These are phyloP conservation scores for Cristatella mucedo DNA, from an alignment of 2,888 invertebrate genomes.

Conservation along the genomic window DNA sequence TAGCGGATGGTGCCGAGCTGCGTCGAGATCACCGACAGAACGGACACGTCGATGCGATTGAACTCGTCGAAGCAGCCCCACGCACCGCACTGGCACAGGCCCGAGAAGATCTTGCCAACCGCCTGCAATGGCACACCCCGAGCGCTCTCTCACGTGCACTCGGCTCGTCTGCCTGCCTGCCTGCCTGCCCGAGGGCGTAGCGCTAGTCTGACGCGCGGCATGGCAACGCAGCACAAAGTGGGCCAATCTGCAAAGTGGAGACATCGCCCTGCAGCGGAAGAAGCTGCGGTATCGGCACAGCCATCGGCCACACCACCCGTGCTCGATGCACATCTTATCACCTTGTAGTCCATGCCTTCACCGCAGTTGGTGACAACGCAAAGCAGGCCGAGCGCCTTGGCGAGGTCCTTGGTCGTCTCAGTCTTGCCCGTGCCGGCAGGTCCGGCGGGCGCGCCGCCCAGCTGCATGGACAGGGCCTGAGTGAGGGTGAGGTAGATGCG, in stretches of 20 bases:
- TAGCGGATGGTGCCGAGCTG: constrained; percentile 75
- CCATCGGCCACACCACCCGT: too few species aligned
- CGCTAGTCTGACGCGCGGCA: too few species aligned
- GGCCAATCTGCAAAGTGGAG: not conserved
- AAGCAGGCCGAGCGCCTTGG: constrained; percentile 55
- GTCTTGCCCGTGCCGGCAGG: constrained; percentile 61
- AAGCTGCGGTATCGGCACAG: not conserved
- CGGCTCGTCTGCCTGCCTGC: too few species aligned
- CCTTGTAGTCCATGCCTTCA: constrained; percentile 68
- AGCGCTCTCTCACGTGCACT: too few species aligned
- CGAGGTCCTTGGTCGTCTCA: constrained; percentile 76
- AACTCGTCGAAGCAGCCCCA: constrained; percentile 95
- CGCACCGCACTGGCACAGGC: constrained; percentile 69
- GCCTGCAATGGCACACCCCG: too few species aligned
- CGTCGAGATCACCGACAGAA: constrained; percentile 76
- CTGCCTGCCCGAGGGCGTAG: too few species aligned
- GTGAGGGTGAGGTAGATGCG: constrained; percentile 81
- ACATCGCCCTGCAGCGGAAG: not conserved
- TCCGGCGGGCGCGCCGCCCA: constrained; percentile 71
- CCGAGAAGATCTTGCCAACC: constrained; percentile 45
- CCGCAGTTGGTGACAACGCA: constrained; percentile 61
- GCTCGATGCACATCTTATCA: not conserved
- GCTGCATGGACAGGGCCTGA: constrained; percentile 64
- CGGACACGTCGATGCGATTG: constrained; percentile 77
- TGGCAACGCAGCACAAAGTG: not conserved